Base-by-base conservation (phyloP, 2,888 invertebrate species). In the Cantharis nigra region DNA sequence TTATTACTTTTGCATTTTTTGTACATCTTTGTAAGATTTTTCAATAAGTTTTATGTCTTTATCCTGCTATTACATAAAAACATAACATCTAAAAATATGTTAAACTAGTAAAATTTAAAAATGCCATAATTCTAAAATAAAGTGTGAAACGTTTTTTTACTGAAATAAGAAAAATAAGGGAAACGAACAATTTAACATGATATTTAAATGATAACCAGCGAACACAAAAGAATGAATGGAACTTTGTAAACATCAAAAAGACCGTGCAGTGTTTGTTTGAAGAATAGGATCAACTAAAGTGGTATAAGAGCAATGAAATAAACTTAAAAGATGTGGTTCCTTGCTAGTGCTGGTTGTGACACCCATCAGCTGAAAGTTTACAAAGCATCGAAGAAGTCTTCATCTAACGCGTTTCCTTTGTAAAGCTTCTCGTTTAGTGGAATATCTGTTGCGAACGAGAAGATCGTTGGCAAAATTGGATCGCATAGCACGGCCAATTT, bases 201-300 rank as follows among this genome's bases (percentile, higher is more conserved):
- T 72, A 77, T 75, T 69, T 75, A 71, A 79, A 82, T 82, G 81
- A 82, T 82, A 83, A 83, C 83, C 82, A 82, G 83, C 82, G 83
- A 84, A 84, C 83, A 82, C 82, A 84, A 84, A 16, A 84, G 83
- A 82, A 80, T 80, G 71, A 81, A 83, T 82, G 81, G 83, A 81
- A 83, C 81, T 82, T 81, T 81, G 82, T 80, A 83, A 85, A 85
- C 85, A 85, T 85, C 85, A 86, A 85, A 85, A 85, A 85, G 83
- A 83, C 80, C 76, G 82, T 81, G 81, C 79, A 77, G 82, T 81
- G 81, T 85, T 85, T 81, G 82, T 78, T 78, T 80, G 80, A 81
- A 79, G 81, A 81, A 79, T 79, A 33, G 80, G 81, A 82, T 82
- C 82, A 80, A 75, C 77, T 80, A 81, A 81, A 82, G 80, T 81